Conservation (phyloP, 2,888 invertebrate species). For the Deilephila porcellus region DNA sequence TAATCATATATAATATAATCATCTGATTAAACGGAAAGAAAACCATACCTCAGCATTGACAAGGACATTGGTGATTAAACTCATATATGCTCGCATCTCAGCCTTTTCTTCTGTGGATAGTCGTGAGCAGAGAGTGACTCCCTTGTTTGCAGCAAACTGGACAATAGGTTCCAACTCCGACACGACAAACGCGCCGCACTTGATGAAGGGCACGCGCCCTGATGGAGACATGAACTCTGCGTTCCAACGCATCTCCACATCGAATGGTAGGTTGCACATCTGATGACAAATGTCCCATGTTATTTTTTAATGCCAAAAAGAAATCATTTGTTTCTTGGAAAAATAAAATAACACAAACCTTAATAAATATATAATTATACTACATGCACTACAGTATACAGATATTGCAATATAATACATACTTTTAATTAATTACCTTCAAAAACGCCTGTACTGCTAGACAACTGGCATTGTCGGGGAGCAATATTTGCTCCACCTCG, state of each 20-base stretch:
- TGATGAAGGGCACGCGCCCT: constrained; percentile 96
- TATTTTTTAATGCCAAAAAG: too few species aligned
- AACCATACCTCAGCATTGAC: constrained; percentile 93
- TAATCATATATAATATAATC: too few species aligned
- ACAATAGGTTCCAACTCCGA: constrained; percentile 97
- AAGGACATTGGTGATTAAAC: constrained; percentile 94
- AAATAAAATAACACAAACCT: too few species aligned
- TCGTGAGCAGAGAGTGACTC: constrained; percentile 89
- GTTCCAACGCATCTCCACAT: constrained; percentile 93
- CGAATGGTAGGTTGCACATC: constrained; percentile 95
- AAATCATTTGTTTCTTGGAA: too few species aligned
- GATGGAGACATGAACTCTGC: constrained; percentile 99
- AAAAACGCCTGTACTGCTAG: constrained; percentile 96
- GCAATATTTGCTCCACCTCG: constrained; percentile 96
- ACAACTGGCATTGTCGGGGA: constrained; percentile 97
- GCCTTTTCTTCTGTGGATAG: constrained; percentile 91
- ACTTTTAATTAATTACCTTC: constrained; percentile 72
- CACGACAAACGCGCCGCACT: constrained; percentile 94
- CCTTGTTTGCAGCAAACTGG: constrained; percentile 94
- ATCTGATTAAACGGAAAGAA: too few species aligned
- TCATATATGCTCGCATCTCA: constrained; percentile 97
- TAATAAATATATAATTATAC: too few species aligned
- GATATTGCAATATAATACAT: too few species aligned
- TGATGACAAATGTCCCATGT: constrained; percentile 41
- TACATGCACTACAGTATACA: too few species aligned